A percentile compares a stretch with the other conserved stretches of the same genome.
phyloP scores from a whole-genome alignment of 35 echinoderm and acorn worm genomes.

The Acanthaster planci region DNA sequence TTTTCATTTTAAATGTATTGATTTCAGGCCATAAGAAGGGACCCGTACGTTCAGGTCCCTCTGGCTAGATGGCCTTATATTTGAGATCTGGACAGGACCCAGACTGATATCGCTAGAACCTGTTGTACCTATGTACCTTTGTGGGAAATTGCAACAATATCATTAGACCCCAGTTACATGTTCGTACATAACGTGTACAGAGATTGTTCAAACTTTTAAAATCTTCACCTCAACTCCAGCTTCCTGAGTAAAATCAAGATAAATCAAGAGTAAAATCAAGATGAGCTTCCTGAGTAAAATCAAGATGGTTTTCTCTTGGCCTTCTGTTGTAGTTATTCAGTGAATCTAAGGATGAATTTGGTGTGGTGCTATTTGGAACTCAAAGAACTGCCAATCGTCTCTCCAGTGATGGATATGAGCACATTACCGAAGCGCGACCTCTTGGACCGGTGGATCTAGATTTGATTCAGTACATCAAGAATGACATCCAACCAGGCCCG shows the following conservation, averaged over 20 bases:
- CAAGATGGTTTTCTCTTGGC: not conserved
- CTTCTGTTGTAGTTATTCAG: slow-evolving; percentile 66
- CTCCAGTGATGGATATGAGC: slow-evolving; percentile 68
- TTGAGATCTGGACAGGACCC: no score
- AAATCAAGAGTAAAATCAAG: no score
- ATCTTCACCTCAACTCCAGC: not conserved
- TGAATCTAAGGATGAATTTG: slow-evolving; percentile 98
- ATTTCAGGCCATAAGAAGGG: no score
- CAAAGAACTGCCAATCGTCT: slow-evolving; percentile 75
- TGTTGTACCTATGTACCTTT: no score
- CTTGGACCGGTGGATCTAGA: slow-evolving; percentile 71
- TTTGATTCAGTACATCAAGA: slow-evolving; percentile 75
- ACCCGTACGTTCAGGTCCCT: no score
- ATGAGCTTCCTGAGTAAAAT: not conserved
- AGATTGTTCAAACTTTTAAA: no score
- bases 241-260: not conserved
- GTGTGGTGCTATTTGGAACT: slow-evolving; percentile 90
- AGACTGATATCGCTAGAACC: no score
- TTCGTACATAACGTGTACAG: no score
- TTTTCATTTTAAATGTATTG: no score
- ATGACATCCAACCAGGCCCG: slow-evolving; percentile 67
- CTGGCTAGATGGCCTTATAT: no score
- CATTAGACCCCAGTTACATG: no score
- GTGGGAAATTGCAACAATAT: no score
- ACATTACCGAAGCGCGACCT: slow-evolving; percentile 86